These are phyloP conservation scores for Euborellia annulipes DNA, from an alignment of 1,140 invertebrate species.

Conservation along the genomic window DNA sequence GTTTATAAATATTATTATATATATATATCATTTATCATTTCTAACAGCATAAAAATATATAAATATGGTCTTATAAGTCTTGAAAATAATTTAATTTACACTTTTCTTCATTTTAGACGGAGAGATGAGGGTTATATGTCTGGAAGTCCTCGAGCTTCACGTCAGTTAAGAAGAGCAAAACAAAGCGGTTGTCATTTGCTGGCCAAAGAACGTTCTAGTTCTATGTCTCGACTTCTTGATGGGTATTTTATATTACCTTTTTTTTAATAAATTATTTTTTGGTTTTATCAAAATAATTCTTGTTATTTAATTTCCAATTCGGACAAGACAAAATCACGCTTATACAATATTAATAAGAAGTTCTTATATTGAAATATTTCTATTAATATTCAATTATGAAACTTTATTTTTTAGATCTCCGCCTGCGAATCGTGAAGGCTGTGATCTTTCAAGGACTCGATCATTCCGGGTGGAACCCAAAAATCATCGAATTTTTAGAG, in stretches of 20 bases:
- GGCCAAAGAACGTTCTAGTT: conserved; percentile 68
- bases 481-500: conserved; percentile 72
- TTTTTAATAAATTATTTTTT: background rate
- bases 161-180: conserved; percentile 34
- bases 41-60: too few relatives aligned
- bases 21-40: too few relatives aligned
- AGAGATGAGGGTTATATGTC: conserved; percentile 46
- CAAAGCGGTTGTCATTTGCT: conserved; percentile 27
- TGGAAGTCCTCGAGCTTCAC: conserved; percentile 31
- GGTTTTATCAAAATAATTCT: background rate
- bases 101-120: too few relatives aligned
- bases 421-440: conserved; percentile 25
- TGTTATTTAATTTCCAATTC: too few relatives aligned
- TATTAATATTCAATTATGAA: background rate
- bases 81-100: too few relatives aligned
- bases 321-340: too few relatives aligned
- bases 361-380: too few relatives aligned
- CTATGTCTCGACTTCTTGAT: conserved; percentile 68
- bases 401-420: conserved; percentile 24
- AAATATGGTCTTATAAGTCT: too few relatives aligned
- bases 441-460: conserved; percentile 66
- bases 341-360: too few relatives aligned
- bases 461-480: conserved; percentile 71
- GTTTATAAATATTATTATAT: too few relatives aligned
- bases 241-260: conserved; percentile 32